These are phyloP conservation scores for Cyrtorhinus lividipennis DNA, from an alignment of 1,140 invertebrate genomes.

Conservation along the genomic window DNA sequence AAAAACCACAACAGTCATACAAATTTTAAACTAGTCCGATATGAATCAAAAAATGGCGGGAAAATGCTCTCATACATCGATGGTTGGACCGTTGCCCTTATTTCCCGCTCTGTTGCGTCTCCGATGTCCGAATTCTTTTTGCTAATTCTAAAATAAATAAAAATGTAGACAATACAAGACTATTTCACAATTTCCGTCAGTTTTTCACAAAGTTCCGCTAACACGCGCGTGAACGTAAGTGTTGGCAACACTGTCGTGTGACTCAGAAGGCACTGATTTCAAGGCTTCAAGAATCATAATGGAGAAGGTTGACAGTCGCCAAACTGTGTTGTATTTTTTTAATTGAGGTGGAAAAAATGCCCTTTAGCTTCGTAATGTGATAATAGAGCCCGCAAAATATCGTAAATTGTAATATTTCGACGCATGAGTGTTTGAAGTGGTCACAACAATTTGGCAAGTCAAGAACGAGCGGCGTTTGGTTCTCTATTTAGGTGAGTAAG, in stretches of 20 bases:
- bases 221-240: no score
- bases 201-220: no score
- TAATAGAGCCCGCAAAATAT: not conserved
- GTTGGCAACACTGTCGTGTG: no score
- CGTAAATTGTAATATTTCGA: no score
- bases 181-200: not conserved
- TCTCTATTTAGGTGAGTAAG: not conserved
- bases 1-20: not conserved
- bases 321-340: not conserved
- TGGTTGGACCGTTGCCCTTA: no score
- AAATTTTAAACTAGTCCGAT: not conserved
- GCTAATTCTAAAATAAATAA: no score
- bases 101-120: no score
- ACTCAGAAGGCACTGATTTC: not conserved
- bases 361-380: not conserved
- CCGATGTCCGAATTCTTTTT: no score
- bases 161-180: not conserved
- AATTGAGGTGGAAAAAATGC: not conserved
- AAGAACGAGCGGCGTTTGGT: not conserved
- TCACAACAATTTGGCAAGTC: not conserved
- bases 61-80: no score
- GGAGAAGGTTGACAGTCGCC: not conserved
- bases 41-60: no score
- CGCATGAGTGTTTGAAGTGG: not conserved
- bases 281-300: not conserved